A percentile compares a stretch with the other conserved stretches of the same genome.
Conservation (phyloP, 2,797 vertebrate species). For the Neomorphus geoffroyi region DNA sequence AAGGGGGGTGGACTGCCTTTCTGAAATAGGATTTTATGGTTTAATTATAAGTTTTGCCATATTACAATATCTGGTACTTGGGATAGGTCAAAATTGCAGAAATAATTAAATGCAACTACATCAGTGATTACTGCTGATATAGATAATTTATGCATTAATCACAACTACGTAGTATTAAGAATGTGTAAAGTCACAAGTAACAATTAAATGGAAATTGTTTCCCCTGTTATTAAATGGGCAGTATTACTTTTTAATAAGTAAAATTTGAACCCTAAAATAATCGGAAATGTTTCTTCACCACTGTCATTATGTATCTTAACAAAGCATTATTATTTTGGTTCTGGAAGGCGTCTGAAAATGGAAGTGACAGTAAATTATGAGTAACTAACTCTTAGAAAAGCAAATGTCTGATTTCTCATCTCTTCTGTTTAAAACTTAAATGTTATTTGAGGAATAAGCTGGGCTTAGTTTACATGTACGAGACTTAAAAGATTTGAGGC, state of each 20-base stretch:
- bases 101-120: not conserved
- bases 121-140: not conserved
- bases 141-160: not conserved
- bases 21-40: not conserved
- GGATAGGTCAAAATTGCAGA: not conserved
- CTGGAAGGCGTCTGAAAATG: not conserved
- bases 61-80: not conserved
- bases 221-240: not conserved
- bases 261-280: not conserved
- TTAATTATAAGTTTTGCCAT: rapidly evolving
- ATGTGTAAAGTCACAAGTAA: not conserved
- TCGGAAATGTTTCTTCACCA: not conserved
- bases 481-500: not conserved
- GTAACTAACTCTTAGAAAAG: not conserved
- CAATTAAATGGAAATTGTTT: not conserved
- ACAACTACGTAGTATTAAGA: not conserved
- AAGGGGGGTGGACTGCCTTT: not conserved
- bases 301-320: not conserved
- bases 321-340: not conserved
- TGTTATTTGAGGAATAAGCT: not conserved
- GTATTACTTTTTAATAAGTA: not conserved
- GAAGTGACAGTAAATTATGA: not conserved
- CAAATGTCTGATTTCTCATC: not conserved
- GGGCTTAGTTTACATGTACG: not conserved
- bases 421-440: not conserved